Conservation (phyloP, 2,888 invertebrate species). For the Metallyticus violacea region DNA sequence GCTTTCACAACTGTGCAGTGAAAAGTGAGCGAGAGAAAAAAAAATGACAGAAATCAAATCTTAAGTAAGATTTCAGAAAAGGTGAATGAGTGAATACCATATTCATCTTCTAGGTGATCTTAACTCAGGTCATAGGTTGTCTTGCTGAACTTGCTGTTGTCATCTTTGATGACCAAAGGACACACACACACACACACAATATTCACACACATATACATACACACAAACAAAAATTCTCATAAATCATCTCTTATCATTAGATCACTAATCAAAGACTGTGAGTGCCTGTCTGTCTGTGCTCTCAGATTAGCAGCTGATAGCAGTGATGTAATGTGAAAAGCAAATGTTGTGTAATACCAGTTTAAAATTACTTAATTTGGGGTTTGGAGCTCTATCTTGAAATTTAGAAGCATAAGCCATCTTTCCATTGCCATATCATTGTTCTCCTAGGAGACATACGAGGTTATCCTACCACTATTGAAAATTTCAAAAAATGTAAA, state of each 20-base stretch:
- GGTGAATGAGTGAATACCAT: not conserved
- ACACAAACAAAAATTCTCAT: not conserved
- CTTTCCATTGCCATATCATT: not conserved
- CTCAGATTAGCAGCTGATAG: not conserved
- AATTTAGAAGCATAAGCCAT: not conserved
- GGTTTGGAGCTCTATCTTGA: constrained; percentile 1
- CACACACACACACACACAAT: not conserved
- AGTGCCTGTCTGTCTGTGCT: constrained; percentile 10
- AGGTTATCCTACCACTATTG: not conserved
- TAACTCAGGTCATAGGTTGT: constrained; percentile 13
- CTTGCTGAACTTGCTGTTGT: constrained; percentile 4
- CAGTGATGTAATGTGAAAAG: not conserved
- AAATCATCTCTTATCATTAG: not conserved
- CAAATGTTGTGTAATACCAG: not conserved
- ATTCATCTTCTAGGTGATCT: constrained; percentile 5
- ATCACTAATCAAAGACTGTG: not conserved
- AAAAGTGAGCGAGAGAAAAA: not conserved
- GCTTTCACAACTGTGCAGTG: not conserved
- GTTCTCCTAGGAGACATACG: not conserved
- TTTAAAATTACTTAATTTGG: not conserved
- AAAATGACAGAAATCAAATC: not conserved
- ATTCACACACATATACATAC: no score
- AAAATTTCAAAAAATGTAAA: not conserved
- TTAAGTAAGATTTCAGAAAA: not conserved
- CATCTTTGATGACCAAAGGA: not conserved